Base-by-base conservation (phyloP, 2,888 invertebrate genomes). In the Uloborus plumipes region DNA sequence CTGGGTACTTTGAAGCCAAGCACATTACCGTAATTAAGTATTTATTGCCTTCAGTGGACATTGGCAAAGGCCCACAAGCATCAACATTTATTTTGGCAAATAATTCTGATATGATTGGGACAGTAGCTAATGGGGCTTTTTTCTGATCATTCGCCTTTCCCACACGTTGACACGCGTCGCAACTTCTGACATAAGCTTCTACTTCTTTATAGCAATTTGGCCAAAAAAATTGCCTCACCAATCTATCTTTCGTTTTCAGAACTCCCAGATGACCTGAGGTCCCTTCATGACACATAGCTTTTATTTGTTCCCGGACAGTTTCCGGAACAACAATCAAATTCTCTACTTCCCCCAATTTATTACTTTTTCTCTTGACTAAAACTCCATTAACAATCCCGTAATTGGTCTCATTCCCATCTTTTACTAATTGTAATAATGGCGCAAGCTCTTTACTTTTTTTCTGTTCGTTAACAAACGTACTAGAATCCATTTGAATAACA, bases 251-350 rank as follows among this genome's bases (percentile, higher is more conserved):
- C 59, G 59, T 9, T 59, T 59, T 59, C n/a, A 55, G 39, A 3
- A 73, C 64, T n/a, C 65, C 65, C 13, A 65, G 18, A 39, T 73
- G 65, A 15, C 53, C 55, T 13, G 64, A 31, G 4, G 64, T 53
- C 7, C 15, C 47, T 55, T 73, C 73, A 51, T 73, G 73, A 16
- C 71, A 61, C 11, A 59, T 18, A 13, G 59, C 59, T 18, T 22
- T 20, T 22, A 59, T 13, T 20, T 39, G 14, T 16, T 53, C 22
- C 13, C 73, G 64, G 15, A 39, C 47, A 11, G 31, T 20, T 16
- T 53, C 51, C 13, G 18, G 64, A 9, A 73, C 22, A n/a, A 73
- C 47, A 18, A 73, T 13, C 22, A 15, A 59, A n/a, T 59, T 20
- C 22, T 22, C 14, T 13, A 0, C 14, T 14, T 0, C 22, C 1